phyloP scores from a whole-genome alignment of 2,888 invertebrate species.

The Scaptomyza cyrtandrae region DNA sequence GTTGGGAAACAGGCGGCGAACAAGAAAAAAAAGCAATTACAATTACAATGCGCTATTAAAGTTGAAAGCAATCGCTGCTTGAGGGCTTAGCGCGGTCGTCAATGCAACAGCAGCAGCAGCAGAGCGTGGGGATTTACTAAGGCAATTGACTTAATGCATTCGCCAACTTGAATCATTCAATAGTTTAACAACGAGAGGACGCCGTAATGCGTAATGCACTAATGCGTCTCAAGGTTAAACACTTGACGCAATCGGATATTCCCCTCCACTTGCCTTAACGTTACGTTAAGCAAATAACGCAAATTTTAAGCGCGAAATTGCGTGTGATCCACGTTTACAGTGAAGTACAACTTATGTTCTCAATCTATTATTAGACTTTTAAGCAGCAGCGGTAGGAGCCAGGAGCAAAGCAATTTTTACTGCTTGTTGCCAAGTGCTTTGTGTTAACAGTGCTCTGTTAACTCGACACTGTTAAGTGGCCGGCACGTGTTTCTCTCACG shows the following conservation, averaged over 20 bases:
- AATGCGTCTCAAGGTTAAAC: constrained; percentile 34
- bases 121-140: constrained; percentile 10
- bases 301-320: neutral
- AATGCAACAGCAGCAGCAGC: constrained; percentile 1
- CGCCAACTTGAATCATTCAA: constrained; percentile 11
- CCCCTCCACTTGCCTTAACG: neutral
- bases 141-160: constrained; percentile 57
- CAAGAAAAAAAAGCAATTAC: constrained; percentile 21
- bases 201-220: neutral
- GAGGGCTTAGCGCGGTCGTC: constrained; percentile 36
- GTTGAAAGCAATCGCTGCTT: constrained; percentile 43
- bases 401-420: neutral
- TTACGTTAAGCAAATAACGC: constrained; percentile 7
- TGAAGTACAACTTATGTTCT: neutral
- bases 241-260: neutral
- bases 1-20: constrained; percentile 37
- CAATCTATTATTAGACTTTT: constrained; percentile 43
- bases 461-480: constrained; percentile 40
- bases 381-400: neutral
- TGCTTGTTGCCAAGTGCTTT: constrained; percentile 66
- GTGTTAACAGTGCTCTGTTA: constrained; percentile 60
- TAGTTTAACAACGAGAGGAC: neutral
- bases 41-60: constrained; percentile 20
- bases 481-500: constrained; percentile 82
- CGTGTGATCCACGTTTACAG: neutral